Evolutionary conservation across 2,113 vertebrate species (phyloP).

Genomic region (Ceratotherium simum): DNA sequence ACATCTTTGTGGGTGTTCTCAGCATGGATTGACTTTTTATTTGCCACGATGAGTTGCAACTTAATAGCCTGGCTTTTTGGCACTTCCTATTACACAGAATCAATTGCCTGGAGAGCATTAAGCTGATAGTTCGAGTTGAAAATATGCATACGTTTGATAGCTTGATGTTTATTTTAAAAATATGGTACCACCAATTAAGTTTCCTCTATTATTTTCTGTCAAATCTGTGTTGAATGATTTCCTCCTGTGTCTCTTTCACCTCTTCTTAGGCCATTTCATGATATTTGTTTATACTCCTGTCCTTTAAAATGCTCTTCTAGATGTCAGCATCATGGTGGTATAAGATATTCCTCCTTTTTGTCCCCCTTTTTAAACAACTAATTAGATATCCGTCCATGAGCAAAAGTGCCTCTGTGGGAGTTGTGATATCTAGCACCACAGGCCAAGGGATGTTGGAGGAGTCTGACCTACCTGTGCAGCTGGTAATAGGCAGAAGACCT

Average conservation of each 20-base stretch:
- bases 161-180: background rate
- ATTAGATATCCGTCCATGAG: background rate
- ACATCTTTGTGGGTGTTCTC: background rate
- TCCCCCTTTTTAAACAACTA: background rate
- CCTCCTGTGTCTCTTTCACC: background rate
- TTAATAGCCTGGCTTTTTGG: background rate
- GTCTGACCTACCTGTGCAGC: background rate
- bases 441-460: background rate
- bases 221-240: background rate
- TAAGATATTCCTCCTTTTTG: background rate
- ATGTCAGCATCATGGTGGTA: background rate
- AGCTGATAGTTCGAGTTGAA: background rate
- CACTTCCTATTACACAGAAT: background rate
- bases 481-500: background rate
- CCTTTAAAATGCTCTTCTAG: background rate
- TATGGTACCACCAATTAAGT: background rate
- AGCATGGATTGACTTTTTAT: background rate
- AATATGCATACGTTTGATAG: background rate
- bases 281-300: background rate
- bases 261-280: background rate
- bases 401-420: background rate
- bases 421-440: background rate
- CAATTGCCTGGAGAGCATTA: background rate
- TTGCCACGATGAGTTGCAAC: background rate
- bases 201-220: background rate